phyloP scores from a whole-genome alignment of 2,888 invertebrate species.

The Congeria kusceri region DNA sequence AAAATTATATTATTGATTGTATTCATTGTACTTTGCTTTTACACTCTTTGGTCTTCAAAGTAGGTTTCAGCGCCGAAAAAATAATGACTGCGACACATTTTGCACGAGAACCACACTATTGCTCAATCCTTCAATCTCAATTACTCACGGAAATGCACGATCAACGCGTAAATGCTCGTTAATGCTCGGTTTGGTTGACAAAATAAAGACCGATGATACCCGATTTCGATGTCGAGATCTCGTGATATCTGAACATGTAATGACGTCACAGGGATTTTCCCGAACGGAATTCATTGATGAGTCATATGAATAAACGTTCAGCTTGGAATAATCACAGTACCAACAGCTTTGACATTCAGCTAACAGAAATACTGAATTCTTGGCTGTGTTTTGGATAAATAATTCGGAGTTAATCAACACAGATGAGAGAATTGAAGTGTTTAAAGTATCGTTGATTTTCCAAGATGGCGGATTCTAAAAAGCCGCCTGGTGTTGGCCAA shows the following conservation, averaged over 20 bases:
- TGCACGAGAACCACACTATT: too few relatives aligned
- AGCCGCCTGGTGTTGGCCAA: conserved; percentile 76
- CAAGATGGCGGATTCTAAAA: conserved; percentile 82
- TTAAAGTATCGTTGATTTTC: conserved; percentile 68
- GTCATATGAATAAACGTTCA: conserved; percentile 82
- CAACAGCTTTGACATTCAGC: conserved; percentile 49
- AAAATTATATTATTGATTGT: too few relatives aligned
- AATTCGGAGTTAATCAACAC: conserved; percentile 38
- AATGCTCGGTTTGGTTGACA: too few relatives aligned
- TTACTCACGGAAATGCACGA: too few relatives aligned
- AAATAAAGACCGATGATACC: too few relatives aligned
- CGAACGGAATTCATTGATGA: conserved; percentile 82
- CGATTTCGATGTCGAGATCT: conserved; percentile 22
- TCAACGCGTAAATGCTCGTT: too few relatives aligned
- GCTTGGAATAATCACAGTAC: conserved; percentile 74
- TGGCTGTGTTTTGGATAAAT: conserved; percentile 45
- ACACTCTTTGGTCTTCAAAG: too few relatives aligned
- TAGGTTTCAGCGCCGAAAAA: too few relatives aligned
- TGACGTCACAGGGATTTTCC: conserved; percentile 84
- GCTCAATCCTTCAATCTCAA: too few relatives aligned
- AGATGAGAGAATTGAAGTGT: conserved; percentile 57
- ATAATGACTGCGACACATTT: too few relatives aligned
- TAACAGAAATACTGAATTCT: conserved; percentile 42
- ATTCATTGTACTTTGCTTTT: too few relatives aligned
- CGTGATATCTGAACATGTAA: conserved; percentile 55